Evolutionary conservation across 2,797 vertebrate genomes (phyloP).

Genomic region (Spinibarbus caldwelli): DNA sequence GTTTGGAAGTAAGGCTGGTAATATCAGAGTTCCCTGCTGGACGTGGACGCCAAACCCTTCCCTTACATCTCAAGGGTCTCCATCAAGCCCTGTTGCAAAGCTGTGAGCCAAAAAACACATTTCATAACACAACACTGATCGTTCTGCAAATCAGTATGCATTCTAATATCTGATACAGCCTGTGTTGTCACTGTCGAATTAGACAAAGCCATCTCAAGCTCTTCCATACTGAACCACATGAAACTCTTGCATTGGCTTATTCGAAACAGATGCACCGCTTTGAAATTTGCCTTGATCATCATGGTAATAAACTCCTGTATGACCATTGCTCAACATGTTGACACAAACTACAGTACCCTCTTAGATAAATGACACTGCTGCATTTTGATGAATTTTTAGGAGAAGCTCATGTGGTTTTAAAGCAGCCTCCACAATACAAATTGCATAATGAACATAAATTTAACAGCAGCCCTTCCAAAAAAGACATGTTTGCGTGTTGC

Average conservation of each 20-base stretch:
- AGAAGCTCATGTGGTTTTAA: not conserved
- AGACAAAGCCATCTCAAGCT: slow-evolving; percentile 6
- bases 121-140: not conserved
- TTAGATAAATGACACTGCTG: slow-evolving; percentile 44
- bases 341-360: not conserved
- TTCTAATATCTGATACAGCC: not conserved
- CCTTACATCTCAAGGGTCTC: slow-evolving; percentile 57
- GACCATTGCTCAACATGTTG: slow-evolving; percentile 6
- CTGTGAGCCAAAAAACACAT: slow-evolving; percentile 62
- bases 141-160: not conserved
- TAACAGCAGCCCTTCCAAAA: not conserved
- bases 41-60: slow-evolving; percentile 65
- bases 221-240: slow-evolving; percentile 17
- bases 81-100: slow-evolving; percentile 69
- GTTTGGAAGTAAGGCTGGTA: slow-evolving; percentile 30
- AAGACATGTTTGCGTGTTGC: not conserved
- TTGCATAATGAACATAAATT: not conserved
- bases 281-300: slow-evolving; percentile 2
- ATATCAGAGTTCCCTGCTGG: slow-evolving; percentile 35
- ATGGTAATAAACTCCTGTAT: slow-evolving; percentile 2
- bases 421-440: not conserved
- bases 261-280: slow-evolving; percentile 19
- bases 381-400: not conserved
- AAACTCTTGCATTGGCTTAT: slow-evolving; percentile 17
- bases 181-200: not conserved